Percentiles rank a stretch among this genome's conserved stretches.
These are phyloP conservation scores for Burhinus oedicnemus DNA, from an alignment of 2,113 vertebrate genomes.

Conservation along the genomic window DNA sequence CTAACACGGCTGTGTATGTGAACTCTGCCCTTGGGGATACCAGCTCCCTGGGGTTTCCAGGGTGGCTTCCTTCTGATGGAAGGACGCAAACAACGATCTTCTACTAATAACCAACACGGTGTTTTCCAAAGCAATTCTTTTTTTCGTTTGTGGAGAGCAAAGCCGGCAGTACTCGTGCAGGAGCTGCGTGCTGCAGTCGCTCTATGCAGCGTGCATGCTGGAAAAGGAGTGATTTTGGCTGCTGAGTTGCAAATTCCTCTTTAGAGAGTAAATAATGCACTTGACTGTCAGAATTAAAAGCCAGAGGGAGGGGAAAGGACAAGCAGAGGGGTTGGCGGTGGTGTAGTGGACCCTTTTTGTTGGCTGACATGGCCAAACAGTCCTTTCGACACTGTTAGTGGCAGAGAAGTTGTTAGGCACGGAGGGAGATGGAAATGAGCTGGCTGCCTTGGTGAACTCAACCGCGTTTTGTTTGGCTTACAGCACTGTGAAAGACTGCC, in stretches of 20 bases:
- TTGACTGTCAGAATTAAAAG: background rate
- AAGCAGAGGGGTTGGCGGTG: background rate
- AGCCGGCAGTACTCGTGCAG: background rate
- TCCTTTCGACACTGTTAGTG: accelerated
- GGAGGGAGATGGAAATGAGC: accelerated
- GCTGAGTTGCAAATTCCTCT: background rate
- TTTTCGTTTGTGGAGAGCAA: background rate
- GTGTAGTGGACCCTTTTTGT: background rate
- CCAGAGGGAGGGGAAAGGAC: background rate
- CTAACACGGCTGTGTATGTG: background rate
- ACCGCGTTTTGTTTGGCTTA: background rate
- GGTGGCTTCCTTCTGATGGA: background rate
- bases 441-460: background rate
- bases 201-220: background rate
- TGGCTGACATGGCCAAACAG: background rate
- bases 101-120: accelerated
- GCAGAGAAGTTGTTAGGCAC: accelerated
- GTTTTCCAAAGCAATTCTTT: background rate
- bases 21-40: background rate
- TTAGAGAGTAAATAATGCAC: accelerated
- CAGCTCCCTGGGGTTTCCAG: background rate
- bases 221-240: background rate
- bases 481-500: no score
- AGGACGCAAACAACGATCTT: background rate
- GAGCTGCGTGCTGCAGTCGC: background rate